A percentile compares a stretch with the other conserved stretches of the same genome.
These are phyloP conservation scores for Drosophila austrosaltans DNA, from an alignment of 2,888 invertebrate genomes.

Conservation along the genomic window DNA sequence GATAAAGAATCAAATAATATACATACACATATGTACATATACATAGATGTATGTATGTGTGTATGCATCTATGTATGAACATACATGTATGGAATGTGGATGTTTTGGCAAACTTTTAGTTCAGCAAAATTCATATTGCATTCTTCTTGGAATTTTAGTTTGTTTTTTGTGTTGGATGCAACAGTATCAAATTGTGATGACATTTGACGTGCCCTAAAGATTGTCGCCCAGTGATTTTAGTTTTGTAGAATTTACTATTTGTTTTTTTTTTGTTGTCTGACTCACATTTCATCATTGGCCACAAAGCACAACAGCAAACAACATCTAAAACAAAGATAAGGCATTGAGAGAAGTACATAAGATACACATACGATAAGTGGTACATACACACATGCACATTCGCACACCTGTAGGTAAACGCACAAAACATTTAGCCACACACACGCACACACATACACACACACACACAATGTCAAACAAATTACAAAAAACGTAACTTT, in stretches of 20 bases:
- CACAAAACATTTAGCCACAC: neutral
- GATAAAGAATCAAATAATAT: neutral
- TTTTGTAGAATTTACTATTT: neutral
- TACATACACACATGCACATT: slow-evolving; percentile 8
- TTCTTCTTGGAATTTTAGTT: neutral
- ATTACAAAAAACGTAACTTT: slow-evolving; percentile 22
- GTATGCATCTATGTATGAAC: neutral
- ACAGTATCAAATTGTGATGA: neutral
- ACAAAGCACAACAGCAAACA: slow-evolving; percentile 10
- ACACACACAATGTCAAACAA: slow-evolving; percentile 21
- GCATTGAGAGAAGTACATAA: slow-evolving; percentile 52
- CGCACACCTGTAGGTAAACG: too few species aligned
- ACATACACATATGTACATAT: neutral
- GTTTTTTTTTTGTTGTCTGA: neutral
- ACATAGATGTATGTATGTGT: neutral
- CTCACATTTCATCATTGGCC: neutral
- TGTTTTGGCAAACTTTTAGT: too few species aligned
- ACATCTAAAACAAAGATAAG: slow-evolving; percentile 63
- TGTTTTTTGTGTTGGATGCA: neutral
- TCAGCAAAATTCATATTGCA: neutral
- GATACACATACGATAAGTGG: slow-evolving; percentile 40
- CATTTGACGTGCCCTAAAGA: neutral
- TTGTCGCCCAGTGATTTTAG: neutral
- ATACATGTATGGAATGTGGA: neutral
- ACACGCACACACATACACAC: slow-evolving; percentile 1